A percentile compares a stretch with the other conserved stretches of the same genome.
phyloP scores from a whole-genome alignment of 2,113 vertebrate genomes.

The Mormyrus lacerda region DNA sequence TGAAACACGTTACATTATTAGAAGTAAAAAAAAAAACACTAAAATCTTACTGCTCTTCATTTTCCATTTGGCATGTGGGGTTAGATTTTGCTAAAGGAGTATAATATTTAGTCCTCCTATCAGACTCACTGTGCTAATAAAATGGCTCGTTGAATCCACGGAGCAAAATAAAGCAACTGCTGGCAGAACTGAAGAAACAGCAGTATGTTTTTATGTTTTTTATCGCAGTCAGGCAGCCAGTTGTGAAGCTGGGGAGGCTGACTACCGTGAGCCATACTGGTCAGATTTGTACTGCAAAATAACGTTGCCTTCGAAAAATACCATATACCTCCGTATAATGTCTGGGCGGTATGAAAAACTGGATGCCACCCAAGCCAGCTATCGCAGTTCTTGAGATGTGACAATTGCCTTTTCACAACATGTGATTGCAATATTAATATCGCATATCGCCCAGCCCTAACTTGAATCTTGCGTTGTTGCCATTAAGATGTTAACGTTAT shows the following conservation, averaged over 20 bases:
- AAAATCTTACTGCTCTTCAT: not conserved
- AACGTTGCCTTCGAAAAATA: not conserved
- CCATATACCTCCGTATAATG: not conserved
- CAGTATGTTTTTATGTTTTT: too few species aligned
- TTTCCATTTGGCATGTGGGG: not conserved
- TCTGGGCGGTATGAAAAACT: not conserved
- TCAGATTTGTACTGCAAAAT: not conserved
- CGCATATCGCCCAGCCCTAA: not conserved
- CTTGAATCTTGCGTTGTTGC: not conserved
- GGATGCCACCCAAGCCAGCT: not conserved
- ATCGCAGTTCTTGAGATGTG: not conserved
- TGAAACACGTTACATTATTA: not conserved
- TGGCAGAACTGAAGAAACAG: not conserved
- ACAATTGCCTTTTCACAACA: not conserved
- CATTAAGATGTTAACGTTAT: not conserved
- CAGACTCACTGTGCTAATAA: not conserved
- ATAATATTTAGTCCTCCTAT: not conserved
- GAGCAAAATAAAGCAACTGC: not conserved
- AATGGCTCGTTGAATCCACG: not conserved
- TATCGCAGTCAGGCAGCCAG: not conserved
- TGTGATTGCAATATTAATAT: not conserved
- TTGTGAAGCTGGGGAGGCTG: not conserved
- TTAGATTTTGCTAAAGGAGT: not conserved
- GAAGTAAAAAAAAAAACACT: not conserved
- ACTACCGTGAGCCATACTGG: not conserved